Percentiles rank a stretch among this genome's conserved stretches.
These are phyloP conservation scores for Trididemnum miniatum DNA, from an alignment of 23 tunicate genomes.

Conservation along the genomic window DNA sequence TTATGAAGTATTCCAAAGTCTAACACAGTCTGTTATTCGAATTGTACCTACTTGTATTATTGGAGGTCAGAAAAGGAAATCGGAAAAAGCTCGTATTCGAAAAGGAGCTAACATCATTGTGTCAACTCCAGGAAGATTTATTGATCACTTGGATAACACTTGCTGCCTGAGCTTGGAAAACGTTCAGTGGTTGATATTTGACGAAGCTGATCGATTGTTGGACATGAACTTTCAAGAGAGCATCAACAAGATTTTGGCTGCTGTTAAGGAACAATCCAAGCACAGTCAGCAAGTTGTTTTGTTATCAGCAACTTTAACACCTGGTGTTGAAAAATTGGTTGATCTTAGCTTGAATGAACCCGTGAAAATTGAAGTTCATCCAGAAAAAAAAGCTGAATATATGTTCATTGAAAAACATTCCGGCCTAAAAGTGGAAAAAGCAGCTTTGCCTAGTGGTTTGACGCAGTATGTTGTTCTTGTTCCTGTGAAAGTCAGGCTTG, in stretches of 20 bases:
- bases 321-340: constrained; percentile 88
- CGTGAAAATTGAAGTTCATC: constrained; percentile 34
- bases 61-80: constrained; percentile 89
- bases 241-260: constrained; percentile 56
- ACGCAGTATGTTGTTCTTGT: constrained; percentile 70
- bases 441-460: constrained; percentile 60
- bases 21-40: constrained; percentile 55
- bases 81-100: constrained; percentile 90
- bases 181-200: constrained; percentile 76
- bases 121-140: constrained; percentile 93
- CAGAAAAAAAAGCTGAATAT: background rate
- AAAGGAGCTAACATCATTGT: constrained; percentile 87
- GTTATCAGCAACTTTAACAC: constrained; percentile 86
- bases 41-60: constrained; percentile 90
- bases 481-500: constrained; percentile 81
- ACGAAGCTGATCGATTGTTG: constrained; percentile 97
- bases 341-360: constrained; percentile 70
- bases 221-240: constrained; percentile 91
- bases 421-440: constrained; percentile 54
- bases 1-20: constrained; percentile 57
- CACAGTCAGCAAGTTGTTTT: constrained; percentile 63
- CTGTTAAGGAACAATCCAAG: constrained; percentile 41
- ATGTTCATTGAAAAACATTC: constrained; percentile 48
- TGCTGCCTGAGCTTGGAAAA: constrained; percentile 43
- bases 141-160: constrained; percentile 94